Conservation (phyloP, 2,797 vertebrate genomes). For the Sebastolobus alascanus region DNA sequence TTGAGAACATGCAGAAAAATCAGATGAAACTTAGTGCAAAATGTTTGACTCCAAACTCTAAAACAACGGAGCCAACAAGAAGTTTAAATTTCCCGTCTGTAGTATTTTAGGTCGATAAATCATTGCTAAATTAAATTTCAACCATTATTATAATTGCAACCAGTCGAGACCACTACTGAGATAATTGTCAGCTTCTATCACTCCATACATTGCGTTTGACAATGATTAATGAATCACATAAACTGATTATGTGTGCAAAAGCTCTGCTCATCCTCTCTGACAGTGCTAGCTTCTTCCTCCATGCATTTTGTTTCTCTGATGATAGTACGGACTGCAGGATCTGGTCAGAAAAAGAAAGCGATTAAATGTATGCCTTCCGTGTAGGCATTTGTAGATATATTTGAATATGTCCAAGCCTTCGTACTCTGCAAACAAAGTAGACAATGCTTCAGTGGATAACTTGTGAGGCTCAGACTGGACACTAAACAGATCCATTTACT, state of each 20-base stretch:
- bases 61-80: neutral
- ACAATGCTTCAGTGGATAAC: no score
- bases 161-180: neutral
- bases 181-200: conserved; percentile 2
- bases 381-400: conserved; percentile 2
- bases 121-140: neutral
- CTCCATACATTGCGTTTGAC: conserved; percentile 6
- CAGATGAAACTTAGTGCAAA: neutral
- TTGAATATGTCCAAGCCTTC: conserved; percentile 15
- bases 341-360: neutral
- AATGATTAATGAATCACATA: conserved; percentile 3
- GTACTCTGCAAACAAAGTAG: neutral
- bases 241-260: neutral
- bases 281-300: neutral
- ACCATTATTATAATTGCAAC: conserved; percentile 11
- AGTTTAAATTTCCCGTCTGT: neutral
- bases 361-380: conserved; percentile 15
- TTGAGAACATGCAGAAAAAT: neutral
- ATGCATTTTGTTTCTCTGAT: neutral
- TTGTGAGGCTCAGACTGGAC: neutral
- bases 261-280: neutral
- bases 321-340: neutral
- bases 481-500: neutral
- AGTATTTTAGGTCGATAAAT: neutral
- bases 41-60: neutral